Evolutionary conservation across 2,797 vertebrate species (phyloP).

Genomic region (Sciurus vulgaris): DNA sequence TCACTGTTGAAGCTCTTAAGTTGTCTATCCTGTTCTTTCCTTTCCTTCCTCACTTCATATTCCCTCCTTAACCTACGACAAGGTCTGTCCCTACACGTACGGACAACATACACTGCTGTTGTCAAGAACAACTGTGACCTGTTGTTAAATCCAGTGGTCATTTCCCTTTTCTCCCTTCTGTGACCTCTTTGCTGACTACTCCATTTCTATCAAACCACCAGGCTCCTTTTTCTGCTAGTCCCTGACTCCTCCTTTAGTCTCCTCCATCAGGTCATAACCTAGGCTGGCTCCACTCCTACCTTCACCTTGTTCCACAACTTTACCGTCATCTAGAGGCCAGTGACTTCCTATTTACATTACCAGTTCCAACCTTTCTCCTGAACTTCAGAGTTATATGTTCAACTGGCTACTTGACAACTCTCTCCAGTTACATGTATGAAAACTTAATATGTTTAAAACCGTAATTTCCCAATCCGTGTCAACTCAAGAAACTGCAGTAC

Average conservation of each 20-base stretch:
- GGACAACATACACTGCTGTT: background rate
- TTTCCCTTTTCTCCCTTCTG: background rate
- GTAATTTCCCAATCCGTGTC: background rate
- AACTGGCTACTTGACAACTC: background rate
- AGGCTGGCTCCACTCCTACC: background rate
- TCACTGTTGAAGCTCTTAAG: background rate
- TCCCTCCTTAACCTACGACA: background rate
- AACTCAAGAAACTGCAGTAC: slow-evolving; percentile 13
- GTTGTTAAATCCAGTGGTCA: slow-evolving; percentile 8
- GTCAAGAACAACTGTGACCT: background rate
- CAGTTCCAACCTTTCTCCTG: background rate
- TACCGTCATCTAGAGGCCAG: background rate
- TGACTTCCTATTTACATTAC: background rate
- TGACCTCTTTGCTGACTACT: background rate
- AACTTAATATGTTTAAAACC: slow-evolving; percentile 31
- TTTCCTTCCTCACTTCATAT: background rate
- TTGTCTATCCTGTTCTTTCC: background rate
- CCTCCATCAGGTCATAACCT: background rate
- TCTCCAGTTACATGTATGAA: slow-evolving; percentile 19
- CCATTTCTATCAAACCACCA: background rate
- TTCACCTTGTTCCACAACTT: background rate
- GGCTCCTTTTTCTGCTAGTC: background rate
- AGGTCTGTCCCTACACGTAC: background rate
- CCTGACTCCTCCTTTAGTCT: background rate
- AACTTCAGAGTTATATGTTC: slow-evolving; percentile 1